Base-by-base conservation (phyloP, 2,797 vertebrate genomes). In the Sciurus vulgaris region DNA sequence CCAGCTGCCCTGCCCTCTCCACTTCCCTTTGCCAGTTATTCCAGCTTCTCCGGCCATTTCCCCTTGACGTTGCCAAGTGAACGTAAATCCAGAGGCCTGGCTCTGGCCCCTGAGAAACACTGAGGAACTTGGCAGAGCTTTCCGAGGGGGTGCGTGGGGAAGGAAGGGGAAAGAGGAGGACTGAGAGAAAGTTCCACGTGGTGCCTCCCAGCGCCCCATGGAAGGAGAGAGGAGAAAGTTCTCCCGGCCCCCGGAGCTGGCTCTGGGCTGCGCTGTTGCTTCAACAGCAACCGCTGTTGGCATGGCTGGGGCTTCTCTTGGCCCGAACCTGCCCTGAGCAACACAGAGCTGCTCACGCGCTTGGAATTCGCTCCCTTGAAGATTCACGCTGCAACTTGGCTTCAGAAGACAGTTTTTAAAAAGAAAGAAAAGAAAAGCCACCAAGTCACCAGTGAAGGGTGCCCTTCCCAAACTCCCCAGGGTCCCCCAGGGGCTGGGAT, bases 261-360 rank as follows among this genome's bases (percentile, higher is more conserved):
- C 96, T 94, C 96, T 85, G 86, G 87, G 95, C 95, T 88, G 30
- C 95, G 77, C 95, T 91, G 95, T 97, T 92, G 14, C 54, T 13
- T 56, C 73, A 86, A 9, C 8, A 97, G 97, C 97, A 97, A 97
- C 95, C 92, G 97, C 96, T 97, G 87, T 96, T 98, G 98, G 98
- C 98, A 98, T 81, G 30, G 54, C 1, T 0, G 17, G 82, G 96
- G 96, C 98, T 98, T 98, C 78, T 98, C 98, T 98, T 98, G 98
- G 98, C 98, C 97, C 96, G 78, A 96, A 96, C 95, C 72, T 96
- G 98, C 95, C 98, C 97, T 98, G 98, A 97, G 98, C 98, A 98
- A 96, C 97, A 97, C 97, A 94, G 98, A 97, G 95, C 96, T 90
- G 96, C 97, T 98, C 97, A 98, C 54, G 38, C 97, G 97, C 94